Conservation (phyloP, 1,140 invertebrate genomes). For the Pantala flavescens region DNA sequence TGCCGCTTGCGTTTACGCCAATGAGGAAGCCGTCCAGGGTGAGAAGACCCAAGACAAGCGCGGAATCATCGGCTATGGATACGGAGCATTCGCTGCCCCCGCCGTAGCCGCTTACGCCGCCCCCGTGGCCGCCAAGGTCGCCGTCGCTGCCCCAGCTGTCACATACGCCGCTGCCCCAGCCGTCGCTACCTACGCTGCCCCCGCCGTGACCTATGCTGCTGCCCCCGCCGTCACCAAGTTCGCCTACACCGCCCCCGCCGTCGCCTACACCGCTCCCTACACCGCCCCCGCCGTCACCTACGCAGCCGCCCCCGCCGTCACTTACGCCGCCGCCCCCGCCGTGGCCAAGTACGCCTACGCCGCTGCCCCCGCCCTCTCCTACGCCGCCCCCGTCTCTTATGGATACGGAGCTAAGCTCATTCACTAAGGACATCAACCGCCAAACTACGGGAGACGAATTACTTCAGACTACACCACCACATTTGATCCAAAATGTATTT, state of each 20-base stretch:
- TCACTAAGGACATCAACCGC: too few relatives aligned
- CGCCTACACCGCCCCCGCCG: slow-evolving; percentile 12
- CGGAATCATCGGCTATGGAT: slow-evolving; percentile 13
- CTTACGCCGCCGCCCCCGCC: neutral
- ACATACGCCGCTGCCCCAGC: neutral
- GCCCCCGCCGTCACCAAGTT: neutral
- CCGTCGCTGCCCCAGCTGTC: neutral
- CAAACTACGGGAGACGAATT: too few relatives aligned
- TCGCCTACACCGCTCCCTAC: neutral
- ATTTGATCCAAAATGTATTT: too few relatives aligned
- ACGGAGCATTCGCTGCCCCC: neutral
- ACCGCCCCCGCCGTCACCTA: neutral
- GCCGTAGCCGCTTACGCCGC: neutral
- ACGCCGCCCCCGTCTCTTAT: neutral
- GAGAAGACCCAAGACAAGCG: slow-evolving; percentile 18
- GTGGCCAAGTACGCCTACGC: neutral
- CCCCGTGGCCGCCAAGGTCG: neutral
- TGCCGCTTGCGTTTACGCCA: slow-evolving; percentile 5
- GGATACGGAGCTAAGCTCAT: too few relatives aligned
- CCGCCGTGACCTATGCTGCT: neutral
- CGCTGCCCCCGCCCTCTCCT: neutral
- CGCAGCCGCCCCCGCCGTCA: neutral
- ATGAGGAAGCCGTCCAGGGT: slow-evolving; percentile 12
- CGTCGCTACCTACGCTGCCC: neutral
- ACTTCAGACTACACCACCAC: too few relatives aligned